Percentiles rank a stretch among this genome's conserved stretches.
Conservation (phyloP, 2,797 vertebrate genomes). For the Scarus forsteni region DNA sequence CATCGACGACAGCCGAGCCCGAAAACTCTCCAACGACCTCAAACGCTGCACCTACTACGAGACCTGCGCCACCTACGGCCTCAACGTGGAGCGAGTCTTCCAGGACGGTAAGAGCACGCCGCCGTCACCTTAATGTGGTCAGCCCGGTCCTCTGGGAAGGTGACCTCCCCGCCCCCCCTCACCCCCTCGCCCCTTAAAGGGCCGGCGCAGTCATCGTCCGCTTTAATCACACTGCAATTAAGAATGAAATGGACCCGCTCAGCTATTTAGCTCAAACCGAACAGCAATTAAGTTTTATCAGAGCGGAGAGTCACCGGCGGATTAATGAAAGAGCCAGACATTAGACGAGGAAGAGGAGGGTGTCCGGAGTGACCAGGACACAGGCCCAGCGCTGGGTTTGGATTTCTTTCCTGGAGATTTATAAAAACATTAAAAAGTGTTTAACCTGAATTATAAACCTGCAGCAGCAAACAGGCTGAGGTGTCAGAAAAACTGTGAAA, state of each 20-base stretch:
- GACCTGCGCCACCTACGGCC: slow-evolving; percentile 96
- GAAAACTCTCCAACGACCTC: slow-evolving; percentile 95
- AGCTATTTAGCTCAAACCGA: slow-evolving; percentile 60
- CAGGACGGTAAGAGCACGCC: slow-evolving; percentile 89
- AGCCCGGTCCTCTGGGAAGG: slow-evolving; percentile 71
- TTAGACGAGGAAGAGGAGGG: slow-evolving; percentile 25
- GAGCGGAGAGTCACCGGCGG: slow-evolving; percentile 27
- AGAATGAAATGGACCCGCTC: slow-evolving; percentile 74
- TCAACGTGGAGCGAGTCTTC: slow-evolving; percentile 97
- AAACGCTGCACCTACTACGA: slow-evolving; percentile 98
- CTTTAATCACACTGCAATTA: slow-evolving; percentile 81
- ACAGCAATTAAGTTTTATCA: slow-evolving; percentile 72
- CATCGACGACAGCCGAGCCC: slow-evolving; percentile 91
- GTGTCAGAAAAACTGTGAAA: no score
- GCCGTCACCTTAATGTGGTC: background rate
- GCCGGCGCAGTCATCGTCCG: slow-evolving; percentile 29
- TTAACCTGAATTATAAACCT: no score
- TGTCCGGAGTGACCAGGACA: slow-evolving; percentile 31
- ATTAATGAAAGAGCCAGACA: slow-evolving; percentile 47
- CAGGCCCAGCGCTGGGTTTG: no score
- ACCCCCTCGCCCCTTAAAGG: no score
- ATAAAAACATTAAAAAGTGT: no score
- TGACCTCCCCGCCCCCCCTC: slow-evolving; percentile 41
- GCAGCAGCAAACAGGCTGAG: no score
- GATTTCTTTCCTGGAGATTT: no score